These are phyloP conservation scores for Lasius fuliginosus DNA, from an alignment of 2,888 invertebrate species.

Conservation along the genomic window DNA sequence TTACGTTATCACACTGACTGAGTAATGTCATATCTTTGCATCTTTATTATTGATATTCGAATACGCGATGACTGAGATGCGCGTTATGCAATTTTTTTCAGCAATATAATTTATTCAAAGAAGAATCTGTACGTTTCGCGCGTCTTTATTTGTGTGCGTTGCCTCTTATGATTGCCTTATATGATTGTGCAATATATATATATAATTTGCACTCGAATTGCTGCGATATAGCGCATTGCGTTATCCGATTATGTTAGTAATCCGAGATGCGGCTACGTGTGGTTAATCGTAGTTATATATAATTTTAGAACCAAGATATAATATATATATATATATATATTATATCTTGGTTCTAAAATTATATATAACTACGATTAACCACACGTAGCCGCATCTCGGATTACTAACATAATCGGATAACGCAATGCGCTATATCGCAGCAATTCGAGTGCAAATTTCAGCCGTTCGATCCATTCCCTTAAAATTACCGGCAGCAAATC, in stretches of 20 bases:
- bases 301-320: background rate
- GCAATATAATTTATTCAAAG: background rate
- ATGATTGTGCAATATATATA: background rate
- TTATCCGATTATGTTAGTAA: background rate
- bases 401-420: background rate
- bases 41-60: background rate
- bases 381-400: background rate
- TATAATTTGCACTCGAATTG: constrained; percentile 19
- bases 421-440: background rate
- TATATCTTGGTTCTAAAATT: background rate
- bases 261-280: background rate
- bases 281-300: background rate
- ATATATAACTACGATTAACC: background rate
- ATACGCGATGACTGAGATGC: background rate
- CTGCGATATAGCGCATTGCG: background rate
- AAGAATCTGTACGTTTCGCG: background rate
- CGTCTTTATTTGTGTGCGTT: background rate
- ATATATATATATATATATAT: background rate
- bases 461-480: background rate
- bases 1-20: background rate
- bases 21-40: background rate
- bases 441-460: constrained; percentile 24
- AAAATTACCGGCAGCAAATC: constrained; percentile 22
- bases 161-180: too few relatives aligned
- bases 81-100: background rate